Base-by-base conservation (phyloP, 2,888 invertebrate genomes). In the Melangyna quadrimaculata region DNA sequence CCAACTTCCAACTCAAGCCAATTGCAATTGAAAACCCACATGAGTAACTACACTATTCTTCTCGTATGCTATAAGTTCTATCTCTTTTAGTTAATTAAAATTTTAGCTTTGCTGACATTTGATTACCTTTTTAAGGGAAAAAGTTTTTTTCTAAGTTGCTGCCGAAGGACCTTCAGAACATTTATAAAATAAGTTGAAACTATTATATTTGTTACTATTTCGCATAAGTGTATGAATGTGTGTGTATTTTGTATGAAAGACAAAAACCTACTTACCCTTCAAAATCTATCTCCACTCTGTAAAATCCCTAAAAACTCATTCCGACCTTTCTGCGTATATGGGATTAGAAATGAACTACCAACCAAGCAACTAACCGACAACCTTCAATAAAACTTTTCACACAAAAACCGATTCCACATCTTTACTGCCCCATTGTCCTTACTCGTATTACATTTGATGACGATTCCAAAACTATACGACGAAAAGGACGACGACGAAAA, bases 321-420 rank as follows among this genome's bases (percentile, higher is more conserved):
- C 32, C 40, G 45, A 24, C 45, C n/a, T 69, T 45, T 35, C 19
- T 74, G 53, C 48, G 74, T 71, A 67, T 63, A 84, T 72, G 61
- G 84, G 72, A 77, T 79, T 80, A 80, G 84, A 80, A 84, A 77
- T 80, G 80, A 84, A 84, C 79, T 84, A 84, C 79, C 79, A 79
- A 84, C 71, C 84, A 63, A 69, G 75, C 67, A 72, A 75, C 80
- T 72, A 72, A 84, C 80, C 74, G 67, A 67, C 71, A 75, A 80
- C 80, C 84, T 84, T 84, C 84, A 84, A 84, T 80, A 84, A 84
- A 84, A 84, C 84, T 84, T 84, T 75, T 84, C 84, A 77, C 80
- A 80, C 80, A 77, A 69, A 71, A 80, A 84, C 80, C 84, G 67
- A 77, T 80, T 75, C 67, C 67, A 29, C 75, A 40, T 65, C 29